Base-by-base conservation (phyloP, 2,113 vertebrate genomes). In the Tupaia tana region DNA sequence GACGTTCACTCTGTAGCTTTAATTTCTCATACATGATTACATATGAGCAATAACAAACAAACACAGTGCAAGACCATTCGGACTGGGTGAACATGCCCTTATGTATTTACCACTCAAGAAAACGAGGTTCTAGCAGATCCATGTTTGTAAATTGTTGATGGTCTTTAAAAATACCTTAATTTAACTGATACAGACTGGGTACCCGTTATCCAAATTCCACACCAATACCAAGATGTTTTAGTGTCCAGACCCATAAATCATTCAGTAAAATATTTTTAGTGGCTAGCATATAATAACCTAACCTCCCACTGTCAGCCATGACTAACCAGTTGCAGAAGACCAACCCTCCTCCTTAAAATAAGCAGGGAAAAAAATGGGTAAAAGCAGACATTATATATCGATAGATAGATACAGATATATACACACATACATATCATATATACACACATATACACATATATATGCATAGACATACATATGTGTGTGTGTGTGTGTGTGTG, bases 221-320 rank as follows among this genome's bases (percentile, higher is more conserved):
- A 92, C 95, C 88, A 95, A 93, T 95, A 93, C 90, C 91, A 87
- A 80, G n/a, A 77, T 94, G 84, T 81, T 96, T 93, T 93, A 64
- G 58, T 82, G 29, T 34, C 34, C 77, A 93, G 67, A 84, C 58
- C 31, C 58, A 95, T 92, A 97, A 91, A 93, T 96, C 92, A 95
- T 90, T 97, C 80, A 95, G 84, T 71, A 92, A 66, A 86, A 75
- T 71, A 84, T 20, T 75, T 94, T 92, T 27, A 93, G 77, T 54
- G 67, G 58, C 9, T 12, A 71, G 64, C 95, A 78, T 84, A 67
- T 64, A 91, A 59, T 11, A 69, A 52, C 56, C 19, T n/a, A 93
- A 4, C n/a, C 31, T 93, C 92, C 63, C 22, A 34, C 71, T 31
- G 58, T 90, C 74, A 73, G 19, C 24, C 66, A 52, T 20, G 11